These are phyloP conservation scores for Pempheris klunzingeri DNA, from an alignment of 2,797 vertebrate species.

Conservation along the genomic window DNA sequence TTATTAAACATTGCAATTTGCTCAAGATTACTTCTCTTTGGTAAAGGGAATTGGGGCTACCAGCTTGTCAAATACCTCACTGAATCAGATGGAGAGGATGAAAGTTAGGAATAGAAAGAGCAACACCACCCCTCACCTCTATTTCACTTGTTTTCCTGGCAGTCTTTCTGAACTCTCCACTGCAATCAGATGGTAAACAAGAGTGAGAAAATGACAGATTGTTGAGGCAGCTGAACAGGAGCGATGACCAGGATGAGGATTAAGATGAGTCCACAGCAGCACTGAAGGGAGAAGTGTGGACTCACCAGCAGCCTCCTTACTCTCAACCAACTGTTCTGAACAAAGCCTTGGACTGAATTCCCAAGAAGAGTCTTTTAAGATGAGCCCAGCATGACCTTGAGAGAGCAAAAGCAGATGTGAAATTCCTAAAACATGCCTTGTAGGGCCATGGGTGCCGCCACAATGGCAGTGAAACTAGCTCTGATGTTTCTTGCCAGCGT, in stretches of 20 bases:
- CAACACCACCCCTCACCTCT: background rate
- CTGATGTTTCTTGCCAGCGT: constrained; percentile 7
- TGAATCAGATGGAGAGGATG: background rate
- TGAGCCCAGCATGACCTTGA: background rate
- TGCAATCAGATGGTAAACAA: constrained; percentile 28
- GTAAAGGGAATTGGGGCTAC: background rate
- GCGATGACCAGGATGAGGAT: background rate
- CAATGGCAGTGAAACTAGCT: background rate
- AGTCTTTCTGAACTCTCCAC: background rate
- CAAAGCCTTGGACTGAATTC: background rate
- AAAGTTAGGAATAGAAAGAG: background rate
- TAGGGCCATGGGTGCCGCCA: background rate
- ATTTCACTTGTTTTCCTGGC: background rate
- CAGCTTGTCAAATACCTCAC: constrained; percentile 1
- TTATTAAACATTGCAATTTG: background rate
- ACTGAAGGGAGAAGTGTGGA: background rate
- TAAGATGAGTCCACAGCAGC: constrained; percentile 8
- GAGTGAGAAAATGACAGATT: constrained; percentile 32
- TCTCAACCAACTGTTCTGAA: constrained; percentile 13
- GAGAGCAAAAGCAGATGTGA: constrained; percentile 28
- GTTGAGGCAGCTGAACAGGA: constrained; percentile 5
- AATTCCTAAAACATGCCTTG: constrained; percentile 14
- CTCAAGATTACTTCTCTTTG: background rate
- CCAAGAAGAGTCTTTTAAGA: background rate
- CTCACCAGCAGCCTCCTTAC: background rate